phyloP scores from a whole-genome alignment of 2,888 invertebrate genomes.

The Eretmocerus hayati region DNA sequence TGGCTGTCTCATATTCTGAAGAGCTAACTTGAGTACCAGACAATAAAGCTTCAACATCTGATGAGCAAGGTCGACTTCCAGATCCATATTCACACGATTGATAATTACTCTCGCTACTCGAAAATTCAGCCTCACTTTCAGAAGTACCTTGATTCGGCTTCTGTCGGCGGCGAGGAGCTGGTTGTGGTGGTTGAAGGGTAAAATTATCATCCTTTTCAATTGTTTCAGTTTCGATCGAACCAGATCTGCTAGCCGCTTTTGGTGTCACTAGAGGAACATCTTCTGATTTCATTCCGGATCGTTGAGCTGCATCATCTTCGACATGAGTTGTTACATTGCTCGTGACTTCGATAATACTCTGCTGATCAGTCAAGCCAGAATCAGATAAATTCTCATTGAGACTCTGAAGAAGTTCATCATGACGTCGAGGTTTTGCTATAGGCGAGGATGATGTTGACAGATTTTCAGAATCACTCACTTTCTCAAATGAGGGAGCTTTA shows the following conservation, averaged over 20 bases:
- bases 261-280: slow-evolving; percentile 23
- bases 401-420: slow-evolving; percentile 16
- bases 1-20: slow-evolving; percentile 80
- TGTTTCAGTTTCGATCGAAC: slow-evolving; percentile 36
- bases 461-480: slow-evolving; percentile 31
- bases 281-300: slow-evolving; percentile 7
- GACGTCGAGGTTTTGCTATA: slow-evolving; percentile 27
- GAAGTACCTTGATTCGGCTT: slow-evolving; percentile 52
- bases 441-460: slow-evolving; percentile 33
- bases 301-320: slow-evolving; percentile 6
- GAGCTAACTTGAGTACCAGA: slow-evolving; percentile 60
- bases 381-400: slow-evolving; percentile 42
- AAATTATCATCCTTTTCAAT: slow-evolving; percentile 34
- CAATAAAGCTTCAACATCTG: slow-evolving; percentile 74
- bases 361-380: slow-evolving; percentile 14
- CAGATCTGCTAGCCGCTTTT: slow-evolving; percentile 36
- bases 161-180: slow-evolving; percentile 42
- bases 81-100: slow-evolving; percentile 79
- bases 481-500: slow-evolving; percentile 44
- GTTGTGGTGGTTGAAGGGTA: slow-evolving; percentile 33
- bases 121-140: slow-evolving; percentile 71
- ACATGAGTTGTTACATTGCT: slow-evolving; percentile 17
- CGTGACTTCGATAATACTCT: neutral
- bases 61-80: slow-evolving; percentile 73
- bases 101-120: slow-evolving; percentile 78